Evolutionary conservation across 2,797 vertebrate genomes (phyloP).

Genomic region (Synanceia verrucosa): DNA sequence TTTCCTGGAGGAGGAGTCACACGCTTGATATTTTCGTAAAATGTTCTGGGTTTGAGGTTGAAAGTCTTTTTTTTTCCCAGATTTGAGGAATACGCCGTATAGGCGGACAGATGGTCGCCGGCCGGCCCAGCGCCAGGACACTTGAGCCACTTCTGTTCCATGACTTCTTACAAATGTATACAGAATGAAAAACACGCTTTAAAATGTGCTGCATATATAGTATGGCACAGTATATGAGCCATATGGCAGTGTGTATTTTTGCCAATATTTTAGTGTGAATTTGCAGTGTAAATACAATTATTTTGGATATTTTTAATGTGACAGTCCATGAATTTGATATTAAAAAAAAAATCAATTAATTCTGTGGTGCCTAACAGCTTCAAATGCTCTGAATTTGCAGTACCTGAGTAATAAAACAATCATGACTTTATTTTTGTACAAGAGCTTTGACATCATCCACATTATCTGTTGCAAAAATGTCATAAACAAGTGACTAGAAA

Average conservation of each 20-base stretch:
- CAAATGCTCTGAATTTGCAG: conserved; percentile 8
- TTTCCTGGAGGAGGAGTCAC: background rate
- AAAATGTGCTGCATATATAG: conserved; percentile 51
- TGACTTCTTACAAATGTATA: background rate
- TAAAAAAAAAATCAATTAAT: background rate
- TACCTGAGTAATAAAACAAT: background rate
- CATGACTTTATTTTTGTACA: conserved; percentile 2
- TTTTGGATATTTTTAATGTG: conserved; percentile 38
- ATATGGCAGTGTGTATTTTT: conserved; percentile 12
- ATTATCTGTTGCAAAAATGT: background rate
- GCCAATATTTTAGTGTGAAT: conserved; percentile 22
- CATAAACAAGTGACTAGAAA: conserved; percentile 15
- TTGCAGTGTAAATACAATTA: conserved; percentile 68
- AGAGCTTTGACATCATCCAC: background rate
- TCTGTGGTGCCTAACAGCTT: background rate
- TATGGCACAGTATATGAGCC: conserved; percentile 5
- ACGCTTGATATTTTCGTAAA: background rate
- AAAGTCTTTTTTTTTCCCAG: conserved; percentile 66
- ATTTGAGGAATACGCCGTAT: conserved; percentile 92
- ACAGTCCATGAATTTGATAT: conserved; percentile 6
- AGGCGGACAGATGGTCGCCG: conserved; percentile 87
- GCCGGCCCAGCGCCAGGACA: conserved; percentile 83
- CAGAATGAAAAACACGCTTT: conserved; percentile 21
- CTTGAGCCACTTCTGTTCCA: conserved; percentile 53
- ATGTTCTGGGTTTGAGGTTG: too few species aligned